Conservation (phyloP, 53 echinoderm and acorn worm species). For the Arbacia lixula region DNA sequence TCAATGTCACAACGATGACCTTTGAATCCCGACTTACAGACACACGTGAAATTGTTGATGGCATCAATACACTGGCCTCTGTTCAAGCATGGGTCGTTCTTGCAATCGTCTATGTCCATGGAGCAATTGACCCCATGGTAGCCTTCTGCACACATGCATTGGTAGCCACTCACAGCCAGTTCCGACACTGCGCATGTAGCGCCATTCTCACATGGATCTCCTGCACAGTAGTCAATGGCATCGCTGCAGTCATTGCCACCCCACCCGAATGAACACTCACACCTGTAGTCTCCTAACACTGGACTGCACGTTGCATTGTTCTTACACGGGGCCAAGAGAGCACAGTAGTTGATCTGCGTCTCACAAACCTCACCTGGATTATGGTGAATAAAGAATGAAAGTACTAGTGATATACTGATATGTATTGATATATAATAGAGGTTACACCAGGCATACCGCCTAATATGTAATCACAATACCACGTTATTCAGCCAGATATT, state of each 20-base stretch:
- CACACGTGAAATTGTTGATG: constrained; percentile 11
- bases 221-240: not conserved
- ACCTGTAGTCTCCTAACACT: not conserved
- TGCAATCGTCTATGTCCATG: constrained; percentile 1
- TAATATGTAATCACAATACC: too few species aligned
- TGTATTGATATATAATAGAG: too few species aligned
- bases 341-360: not conserved
- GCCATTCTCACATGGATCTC: not conserved
- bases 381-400: too few species aligned
- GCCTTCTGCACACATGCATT: not conserved
- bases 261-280: constrained; percentile 1
- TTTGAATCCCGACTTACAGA: not conserved
- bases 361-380: constrained; percentile 1
- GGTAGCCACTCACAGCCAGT: not conserved
- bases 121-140: constrained; percentile 10
- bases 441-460: too few species aligned
- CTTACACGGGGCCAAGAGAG: not conserved
- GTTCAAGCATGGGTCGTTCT: constrained; percentile 1
- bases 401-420: too few species aligned
- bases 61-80: not conserved
- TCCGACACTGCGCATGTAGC: not conserved
- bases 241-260: not conserved
- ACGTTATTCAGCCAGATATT: too few species aligned
- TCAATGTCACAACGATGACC: not conserved
- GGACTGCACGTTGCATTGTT: constrained; percentile 10